Base-by-base conservation (phyloP, 2,113 vertebrate species). In the Elaphurus davidianus region DNA sequence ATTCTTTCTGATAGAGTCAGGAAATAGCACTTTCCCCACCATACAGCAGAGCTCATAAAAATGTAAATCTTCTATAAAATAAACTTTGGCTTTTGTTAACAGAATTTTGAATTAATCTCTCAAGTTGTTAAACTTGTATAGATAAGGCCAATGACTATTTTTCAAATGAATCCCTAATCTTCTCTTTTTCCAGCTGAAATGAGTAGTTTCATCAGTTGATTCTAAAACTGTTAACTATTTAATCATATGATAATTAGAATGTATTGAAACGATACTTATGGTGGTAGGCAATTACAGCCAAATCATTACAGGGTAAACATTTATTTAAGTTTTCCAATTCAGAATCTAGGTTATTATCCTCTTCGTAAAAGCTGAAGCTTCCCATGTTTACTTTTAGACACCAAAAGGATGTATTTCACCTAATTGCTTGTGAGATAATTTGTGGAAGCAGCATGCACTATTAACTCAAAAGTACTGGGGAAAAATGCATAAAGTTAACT, bases 261-360 rank as follows among this genome's bases (percentile, higher is more conserved):
- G 28, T 30, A 96, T 60, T 84, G 76, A 97, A 98, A 95, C 21
- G 45, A 59, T 78, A 94, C 76, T 92, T 94, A 87, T 4, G 45
- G 30, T 67, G 27, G 50, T 54, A 89, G 21, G 85, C 82, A 96
- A 95, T 94, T 97, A 91, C 23, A 94, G 78, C n/a, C 57, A 97
- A 97, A 98, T 87, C 57, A 94, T 86, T 94, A 85, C 12, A 97
- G 50, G 33, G 59, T 96, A 97, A 96, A 97, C 64, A 97, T 90
- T 93, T 92, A 91, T 96, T 97, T 97, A 90, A 92, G 57, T 71
- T 87, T 97, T 94, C 55, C 71, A 97, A 57, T 82, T 96, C 88
- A 62, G 47, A 82, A 98, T 85, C 45, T 94, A 91, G 36, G 21
- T 88, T 90, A 95, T 81, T 94, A 93, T 55, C 25, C 43, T 78